Evolutionary conservation across 2,888 invertebrate genomes (phyloP), one percentile per base, ranked within the genome.

Genomic region (Cactoblastis cactorum): DNA sequence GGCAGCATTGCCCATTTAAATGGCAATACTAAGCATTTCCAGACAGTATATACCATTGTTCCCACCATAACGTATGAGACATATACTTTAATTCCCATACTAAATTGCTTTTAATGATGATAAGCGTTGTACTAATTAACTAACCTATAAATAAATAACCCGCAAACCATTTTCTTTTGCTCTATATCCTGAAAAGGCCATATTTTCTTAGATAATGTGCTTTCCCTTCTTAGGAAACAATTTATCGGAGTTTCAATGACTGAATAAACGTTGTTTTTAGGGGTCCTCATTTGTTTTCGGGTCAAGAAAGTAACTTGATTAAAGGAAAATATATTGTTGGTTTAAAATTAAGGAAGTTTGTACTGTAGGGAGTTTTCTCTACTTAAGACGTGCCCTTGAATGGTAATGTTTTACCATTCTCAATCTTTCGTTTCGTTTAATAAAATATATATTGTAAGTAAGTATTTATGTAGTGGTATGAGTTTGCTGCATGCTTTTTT

Each of bases 61-160:
- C 5, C n/a, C 46, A 12, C 46, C 12, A 35, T 46, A 35, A 46
- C 14, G 35, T 46, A 35, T 45, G 46, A n/a, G 46, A 35, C 46
- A 22, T 46, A 12, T 12, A 18, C 34, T 35, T 46, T 46, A 46
- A 46, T 46, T 35, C 34, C 46, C 22, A 12, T 34, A 46, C 34
- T 46, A 22, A 46, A 46, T 46, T 8, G 14, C 46, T 22, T 35
- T 46, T 35, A 46, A 34, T 35, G 34, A 35, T 46, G 35, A 46
- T 46, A 46, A 46, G 34, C 46, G 3, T 5, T 12, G 12, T 18
- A 14, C 46, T 46, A 46, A 46, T 46, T 46, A 46, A 46, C 46
- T 14, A 19, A 34, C 33, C 45, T 17, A 45, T 33, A 34, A 33
- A 45, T 45, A 45, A 32, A 33, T 32, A 18, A 18, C 45, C 14